phyloP scores from a whole-genome alignment of 2,113 vertebrate species.

The Psittacus erithacus region DNA sequence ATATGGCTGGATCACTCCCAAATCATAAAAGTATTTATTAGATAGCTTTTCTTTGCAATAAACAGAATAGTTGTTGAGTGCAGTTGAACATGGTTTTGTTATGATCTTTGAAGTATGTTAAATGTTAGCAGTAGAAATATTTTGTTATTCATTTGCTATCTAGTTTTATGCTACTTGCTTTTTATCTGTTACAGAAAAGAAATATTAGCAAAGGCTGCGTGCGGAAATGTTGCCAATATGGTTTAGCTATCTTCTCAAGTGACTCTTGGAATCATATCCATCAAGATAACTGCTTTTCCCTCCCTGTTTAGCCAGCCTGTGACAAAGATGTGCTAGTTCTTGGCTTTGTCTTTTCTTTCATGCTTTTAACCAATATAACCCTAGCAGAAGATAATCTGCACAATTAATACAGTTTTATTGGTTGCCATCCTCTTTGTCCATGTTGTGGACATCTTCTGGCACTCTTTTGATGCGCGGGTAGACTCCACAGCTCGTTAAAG shows the following conservation, averaged over 20 bases:
- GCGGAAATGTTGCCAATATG: neutral
- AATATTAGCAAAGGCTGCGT: neutral
- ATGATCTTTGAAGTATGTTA: neutral
- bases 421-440: neutral
- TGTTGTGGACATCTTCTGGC: neutral
- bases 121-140: neutral
- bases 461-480: too few species aligned
- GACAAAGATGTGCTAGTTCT: neutral
- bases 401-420: neutral
- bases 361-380: neutral
- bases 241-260: neutral
- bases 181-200: neutral
- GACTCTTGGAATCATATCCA: neutral
- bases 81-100: neutral
- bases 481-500: too few species aligned
- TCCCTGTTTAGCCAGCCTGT: neutral
- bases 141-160: slow-evolving; percentile 11
- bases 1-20: neutral
- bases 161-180: neutral
- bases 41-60: neutral
- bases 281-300: neutral
- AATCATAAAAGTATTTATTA: neutral
- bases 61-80: neutral
- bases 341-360: neutral
- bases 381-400: neutral